Evolutionary conservation across 2,888 invertebrate species (phyloP).

Genomic region (Isoperla grammatica): DNA sequence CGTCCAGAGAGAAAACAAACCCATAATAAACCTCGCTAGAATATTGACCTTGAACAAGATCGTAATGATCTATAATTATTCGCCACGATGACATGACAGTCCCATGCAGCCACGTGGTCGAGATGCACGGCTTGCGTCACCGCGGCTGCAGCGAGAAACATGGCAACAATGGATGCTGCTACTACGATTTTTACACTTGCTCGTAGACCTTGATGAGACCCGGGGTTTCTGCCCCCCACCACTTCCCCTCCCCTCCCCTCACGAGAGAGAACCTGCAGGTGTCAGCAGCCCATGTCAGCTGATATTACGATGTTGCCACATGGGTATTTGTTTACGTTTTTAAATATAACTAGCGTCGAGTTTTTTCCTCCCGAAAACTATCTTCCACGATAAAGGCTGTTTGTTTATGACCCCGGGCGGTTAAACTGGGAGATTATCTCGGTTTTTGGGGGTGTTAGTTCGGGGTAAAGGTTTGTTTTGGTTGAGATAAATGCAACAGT

Average conservation of each 20-base stretch:
- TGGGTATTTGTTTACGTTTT: constrained; percentile 11
- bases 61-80: no score
- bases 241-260: not conserved
- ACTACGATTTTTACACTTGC: constrained; percentile 8
- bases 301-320: constrained; percentile 7
- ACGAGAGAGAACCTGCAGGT: constrained; percentile 4
- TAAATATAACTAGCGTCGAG: not conserved
- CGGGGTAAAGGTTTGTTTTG: constrained; percentile 8
- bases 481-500: constrained; percentile 9
- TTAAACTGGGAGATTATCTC: constrained; percentile 1
- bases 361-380: not conserved
- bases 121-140: constrained; percentile 8
- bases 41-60: no score
- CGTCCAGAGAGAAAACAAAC: no score
- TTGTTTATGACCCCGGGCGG: not conserved
- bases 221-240: not conserved
- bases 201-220: not conserved
- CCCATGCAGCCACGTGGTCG: constrained; percentile 6
- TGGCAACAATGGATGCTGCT: constrained; percentile 17
- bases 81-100: no score
- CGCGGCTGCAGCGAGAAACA: not conserved
- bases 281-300: constrained; percentile 2
- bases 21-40: no score
- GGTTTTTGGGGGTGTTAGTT: constrained; percentile 1
- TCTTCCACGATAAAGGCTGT: not conserved